phyloP scores from a whole-genome alignment of 2,113 vertebrate species.

The Myiozetetes cayanensis region DNA sequence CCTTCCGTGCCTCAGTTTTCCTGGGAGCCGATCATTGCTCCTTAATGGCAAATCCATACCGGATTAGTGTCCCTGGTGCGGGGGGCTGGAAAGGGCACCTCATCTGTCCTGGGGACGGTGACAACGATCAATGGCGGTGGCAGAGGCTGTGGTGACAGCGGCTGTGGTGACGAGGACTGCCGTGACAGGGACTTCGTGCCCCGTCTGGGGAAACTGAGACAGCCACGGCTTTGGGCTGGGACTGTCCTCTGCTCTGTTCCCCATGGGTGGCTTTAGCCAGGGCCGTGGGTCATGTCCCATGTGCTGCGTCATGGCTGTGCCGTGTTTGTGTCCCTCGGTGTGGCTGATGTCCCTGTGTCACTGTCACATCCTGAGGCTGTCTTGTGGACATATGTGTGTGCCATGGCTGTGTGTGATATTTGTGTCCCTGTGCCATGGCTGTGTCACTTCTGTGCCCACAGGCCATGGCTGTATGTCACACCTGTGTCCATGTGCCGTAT shows the following conservation, averaged over 20 bases:
- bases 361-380: neutral
- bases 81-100: slow-evolving; percentile 17
- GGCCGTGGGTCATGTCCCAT: neutral
- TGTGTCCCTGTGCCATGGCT: neutral
- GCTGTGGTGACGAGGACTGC: neutral
- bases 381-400: neutral
- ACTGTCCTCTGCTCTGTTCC: neutral
- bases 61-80: neutral
- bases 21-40: neutral
- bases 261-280: neutral
- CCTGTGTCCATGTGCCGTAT: fast-evolving
- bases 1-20: neutral
- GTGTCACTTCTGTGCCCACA: neutral
- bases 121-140: neutral
- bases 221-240: fast-evolving
- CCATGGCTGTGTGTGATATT: fast-evolving
- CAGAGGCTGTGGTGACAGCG: neutral
- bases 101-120: neutral
- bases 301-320: neutral
- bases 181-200: neutral
- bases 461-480: neutral
- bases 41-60: neutral
- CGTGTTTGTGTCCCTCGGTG: neutral
- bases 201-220: neutral
- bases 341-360: neutral